Evolutionary conservation across 1,140 invertebrate genomes (phyloP), one percentile per base, ranked within the genome.

Genomic region (Zelostemma sp.): DNA sequence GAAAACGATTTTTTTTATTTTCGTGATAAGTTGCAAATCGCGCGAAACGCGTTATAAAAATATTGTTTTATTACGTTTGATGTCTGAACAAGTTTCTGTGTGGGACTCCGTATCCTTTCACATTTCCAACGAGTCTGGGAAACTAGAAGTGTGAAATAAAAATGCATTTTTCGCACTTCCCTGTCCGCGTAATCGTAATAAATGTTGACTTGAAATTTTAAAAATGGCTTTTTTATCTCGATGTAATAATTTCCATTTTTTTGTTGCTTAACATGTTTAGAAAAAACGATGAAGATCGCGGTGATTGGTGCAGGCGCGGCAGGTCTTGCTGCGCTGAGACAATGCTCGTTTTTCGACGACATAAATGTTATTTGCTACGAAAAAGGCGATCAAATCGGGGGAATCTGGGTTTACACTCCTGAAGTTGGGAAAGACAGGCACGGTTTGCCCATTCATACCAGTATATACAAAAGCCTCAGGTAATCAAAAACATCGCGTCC

Each of bases 401-500:
- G 96, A 12, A 93, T 94, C 6, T 96, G 94, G 94, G 90, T 94
- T 0, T 97, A 95, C 75, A 91, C 90, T 0, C 89, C 91, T 47
- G 84, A 89, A 57, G 88, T 87, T 28, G 91, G 91, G 11, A 87
- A 87, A 35, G 91, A 95, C 79, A 83, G 89, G 67, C 90, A 92
- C 82, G 93, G 93, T 5, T 84, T 94, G 18, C 93, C 93, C 1
- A 90, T 96, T 38, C 94, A 96, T 78, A 93, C 93, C 21, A 94
- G 93, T 82, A 96, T 97, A 92, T 96, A 96, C 79, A 89, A 92
- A 78, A 91, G 90, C 72, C 83, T 96, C 9, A 91, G 90, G 93
- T 94, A 85, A 81, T 17, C 31, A 8, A 8, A 25, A 25, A 25
- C 3, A 25, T 25, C n/a, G n/a, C n/a, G n/a, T n/a, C n/a, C n/a